Evolutionary conservation across 2,113 vertebrate genomes (phyloP).

Genomic region (Melanostigma gelatinosum): DNA sequence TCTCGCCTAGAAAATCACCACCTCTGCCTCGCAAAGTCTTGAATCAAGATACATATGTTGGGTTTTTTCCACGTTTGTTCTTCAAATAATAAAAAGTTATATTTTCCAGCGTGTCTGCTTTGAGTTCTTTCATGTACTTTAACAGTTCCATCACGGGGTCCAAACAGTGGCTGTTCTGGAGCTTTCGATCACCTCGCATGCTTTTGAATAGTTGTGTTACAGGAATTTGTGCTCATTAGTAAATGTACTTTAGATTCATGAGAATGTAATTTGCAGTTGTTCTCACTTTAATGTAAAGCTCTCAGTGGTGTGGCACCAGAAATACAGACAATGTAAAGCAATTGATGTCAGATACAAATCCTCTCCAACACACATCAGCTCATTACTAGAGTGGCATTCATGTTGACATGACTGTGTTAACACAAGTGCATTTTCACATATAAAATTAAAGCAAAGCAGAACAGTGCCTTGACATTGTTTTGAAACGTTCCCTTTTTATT

Average conservation of each 20-base stretch:
- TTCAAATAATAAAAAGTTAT: slow-evolving; percentile 59
- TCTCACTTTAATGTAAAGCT: neutral
- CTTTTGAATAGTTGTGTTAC: neutral
- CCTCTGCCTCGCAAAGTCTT: slow-evolving; percentile 69
- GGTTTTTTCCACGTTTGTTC: slow-evolving; percentile 39
- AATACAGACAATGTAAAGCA: neutral
- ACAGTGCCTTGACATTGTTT: slow-evolving; percentile 34
- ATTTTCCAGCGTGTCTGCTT: slow-evolving; percentile 57
- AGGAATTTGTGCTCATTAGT: neutral
- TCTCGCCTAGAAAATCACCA: slow-evolving; percentile 48
- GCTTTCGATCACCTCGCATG: neutral
- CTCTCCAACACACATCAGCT: neutral
- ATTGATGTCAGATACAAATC: neutral
- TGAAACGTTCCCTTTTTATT: slow-evolving; percentile 45
- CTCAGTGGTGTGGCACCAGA: neutral
- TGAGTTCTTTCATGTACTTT: slow-evolving; percentile 6
- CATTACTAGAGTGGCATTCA: slow-evolving; percentile 47
- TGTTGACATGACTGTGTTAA: slow-evolving; percentile 51
- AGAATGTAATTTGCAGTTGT: neutral
- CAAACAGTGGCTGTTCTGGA: neutral
- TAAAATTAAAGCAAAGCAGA: slow-evolving; percentile 45
- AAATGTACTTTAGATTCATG: neutral
- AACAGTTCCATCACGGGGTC: neutral
- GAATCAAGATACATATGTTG: slow-evolving; percentile 60
- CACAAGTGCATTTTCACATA: slow-evolving; percentile 40